These are phyloP conservation scores for Calliopum simillimum DNA, from an alignment of 2,888 invertebrate genomes.

Conservation along the genomic window DNA sequence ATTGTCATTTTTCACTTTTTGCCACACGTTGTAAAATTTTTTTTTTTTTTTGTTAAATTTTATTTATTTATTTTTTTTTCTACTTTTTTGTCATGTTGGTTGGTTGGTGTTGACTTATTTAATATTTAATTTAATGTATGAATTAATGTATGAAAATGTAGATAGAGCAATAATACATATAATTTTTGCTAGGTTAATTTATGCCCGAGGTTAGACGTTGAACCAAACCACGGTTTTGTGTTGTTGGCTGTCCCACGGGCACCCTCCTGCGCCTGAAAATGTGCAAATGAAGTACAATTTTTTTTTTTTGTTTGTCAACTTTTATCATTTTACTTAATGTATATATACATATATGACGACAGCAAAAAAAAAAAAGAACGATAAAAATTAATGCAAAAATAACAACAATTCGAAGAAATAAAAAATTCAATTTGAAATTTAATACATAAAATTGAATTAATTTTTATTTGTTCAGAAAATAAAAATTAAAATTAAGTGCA, in stretches of 20 bases:
- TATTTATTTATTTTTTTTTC: conserved; percentile 24
- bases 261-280: conserved; percentile 20
- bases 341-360: background rate
- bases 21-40: background rate
- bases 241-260: background rate
- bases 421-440: conserved; percentile 13
- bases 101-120: conserved; percentile 30
- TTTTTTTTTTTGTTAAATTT: conserved; percentile 10
- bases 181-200: conserved; percentile 37
- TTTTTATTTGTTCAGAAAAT: background rate
- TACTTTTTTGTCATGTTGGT: conserved; percentile 1
- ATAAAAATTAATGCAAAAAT: conserved; percentile 23
- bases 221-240: conserved; percentile 17
- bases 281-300: conserved; percentile 28
- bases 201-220: conserved; percentile 42
- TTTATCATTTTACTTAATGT: background rate
- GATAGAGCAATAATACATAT: background rate
- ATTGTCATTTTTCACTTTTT: conserved; percentile 18
- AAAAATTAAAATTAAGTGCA: background rate
- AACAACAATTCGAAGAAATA: background rate
- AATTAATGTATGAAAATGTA: conserved; percentile 26
- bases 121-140: conserved; percentile 1
- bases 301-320: conserved; percentile 8
- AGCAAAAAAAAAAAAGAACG: conserved; percentile 4
- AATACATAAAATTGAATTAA: conserved; percentile 28